These are phyloP conservation scores for Myrmecobius fasciatus DNA, from an alignment of 2,113 vertebrate genomes.

Conservation along the genomic window DNA sequence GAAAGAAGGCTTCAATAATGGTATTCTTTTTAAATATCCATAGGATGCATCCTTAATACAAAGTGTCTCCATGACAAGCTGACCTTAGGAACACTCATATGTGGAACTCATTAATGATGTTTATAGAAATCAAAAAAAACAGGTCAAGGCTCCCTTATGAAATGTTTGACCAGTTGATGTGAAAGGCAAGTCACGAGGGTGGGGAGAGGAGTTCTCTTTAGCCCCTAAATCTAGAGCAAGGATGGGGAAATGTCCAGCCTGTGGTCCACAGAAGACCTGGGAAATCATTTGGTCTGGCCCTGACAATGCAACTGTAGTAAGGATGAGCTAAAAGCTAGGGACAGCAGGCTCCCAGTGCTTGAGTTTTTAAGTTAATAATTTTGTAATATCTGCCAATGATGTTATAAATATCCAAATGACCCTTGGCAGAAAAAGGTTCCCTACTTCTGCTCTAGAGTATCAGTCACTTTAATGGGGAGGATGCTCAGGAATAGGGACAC, in stretches of 20 bases:
- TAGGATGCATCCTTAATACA: not conserved
- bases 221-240: not conserved
- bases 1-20: not conserved
- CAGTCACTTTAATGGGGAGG: not conserved
- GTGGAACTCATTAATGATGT: not conserved
- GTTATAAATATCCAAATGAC: no score
- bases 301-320: no score
- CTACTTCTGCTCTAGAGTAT: not conserved
- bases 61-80: not conserved
- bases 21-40: conserved; percentile 37
- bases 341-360: no score
- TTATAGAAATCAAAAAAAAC: not conserved
- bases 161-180: not conserved
- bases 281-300: no score
- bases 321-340: no score
- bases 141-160: not conserved
- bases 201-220: not conserved
- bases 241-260: no score
- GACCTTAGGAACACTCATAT: not conserved
- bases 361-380: no score
- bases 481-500: not conserved
- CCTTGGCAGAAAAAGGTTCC: no score
- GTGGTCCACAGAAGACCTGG: no score
- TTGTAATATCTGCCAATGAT: no score
- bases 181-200: not conserved